These are phyloP conservation scores for Wiebesia pumilae DNA, from an alignment of 1,140 invertebrate genomes.

Conservation along the genomic window DNA sequence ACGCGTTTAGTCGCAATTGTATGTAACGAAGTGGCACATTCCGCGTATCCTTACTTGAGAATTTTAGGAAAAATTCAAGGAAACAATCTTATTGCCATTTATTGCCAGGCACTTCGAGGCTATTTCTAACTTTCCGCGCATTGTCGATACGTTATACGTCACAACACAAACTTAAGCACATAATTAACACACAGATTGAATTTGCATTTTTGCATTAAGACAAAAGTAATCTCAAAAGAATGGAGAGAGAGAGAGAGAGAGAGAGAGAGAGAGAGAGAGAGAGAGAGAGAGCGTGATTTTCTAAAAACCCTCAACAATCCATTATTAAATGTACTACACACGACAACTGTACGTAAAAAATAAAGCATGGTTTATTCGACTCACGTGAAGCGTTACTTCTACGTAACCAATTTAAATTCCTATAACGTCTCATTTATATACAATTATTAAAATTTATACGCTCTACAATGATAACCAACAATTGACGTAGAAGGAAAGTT, in stretches of 20 bases:
- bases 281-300: not conserved
- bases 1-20: no score
- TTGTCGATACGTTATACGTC: not conserved
- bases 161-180: not conserved
- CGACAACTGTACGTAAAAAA: not conserved
- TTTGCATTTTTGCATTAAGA: constrained; percentile 22
- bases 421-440: not conserved
- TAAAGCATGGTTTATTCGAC: not conserved
- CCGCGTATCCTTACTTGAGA: not conserved
- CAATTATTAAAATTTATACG: not conserved
- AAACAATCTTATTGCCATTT: not conserved
- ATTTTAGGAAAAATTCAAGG: not conserved
- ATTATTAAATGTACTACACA: not conserved
- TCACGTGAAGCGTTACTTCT: not conserved
- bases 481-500: not conserved
- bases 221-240: not conserved
- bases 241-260: not conserved
- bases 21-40: no score
- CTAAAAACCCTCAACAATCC: not conserved
- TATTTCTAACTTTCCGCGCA: not conserved
- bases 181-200: constrained; percentile 6
- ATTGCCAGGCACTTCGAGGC: not conserved
- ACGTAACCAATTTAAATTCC: constrained; percentile 1
- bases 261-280: not conserved
- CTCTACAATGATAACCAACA: not conserved